Evolutionary conservation across 2,113 vertebrate species (phyloP), one percentile per base, ranked within the genome.

Genomic region (Protobothrops mucrosquamatus): DNA sequence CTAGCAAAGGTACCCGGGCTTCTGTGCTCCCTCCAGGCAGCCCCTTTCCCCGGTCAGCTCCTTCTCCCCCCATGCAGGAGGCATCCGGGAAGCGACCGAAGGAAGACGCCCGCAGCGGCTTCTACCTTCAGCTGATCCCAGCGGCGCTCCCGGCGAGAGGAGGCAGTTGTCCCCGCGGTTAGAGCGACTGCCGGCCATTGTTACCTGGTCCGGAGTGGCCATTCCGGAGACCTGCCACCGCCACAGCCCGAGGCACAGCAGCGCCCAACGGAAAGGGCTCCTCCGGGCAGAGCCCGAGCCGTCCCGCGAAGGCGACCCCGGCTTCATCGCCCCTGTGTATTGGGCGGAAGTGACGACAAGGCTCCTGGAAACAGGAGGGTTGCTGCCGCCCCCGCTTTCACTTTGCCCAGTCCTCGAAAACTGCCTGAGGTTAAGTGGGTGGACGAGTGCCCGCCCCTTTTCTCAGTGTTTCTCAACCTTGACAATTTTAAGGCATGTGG

Each of bases 161-260:
- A 9, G 48, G 48, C 48, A 51, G 48, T 51, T 51, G 48, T 51
- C 48, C 48, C 57, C 57, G 29, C 57, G 29, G 89, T 61, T 6
- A 51, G n/a, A 81, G 29, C 87, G 10, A 24, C 4, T 23, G 4
- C 14, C 34, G 34, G n/a, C 34, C n/a, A n/a, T n/a, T n/a, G 4
- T n/a, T 93, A 91, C 93, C 89, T 91, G 89, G 6, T 91, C 85
- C 12, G 93, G 93, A 11, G 52, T 20, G 55, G 11, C 85, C 93
- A 91, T 8, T 26, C 90, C 89, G 3, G 26, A 12, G 7, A 26
- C 5, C 1, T 51, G 20, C 55, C 92, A 64, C 23, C 92, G 90
- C 56, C 92, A 90, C 18, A 64, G 46, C 43, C 46, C 57, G n/a
- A 93, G n/a, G 0, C 29, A 1, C 1, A 93, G 52, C 24, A 91